Base-by-base conservation (phyloP, 1,140 invertebrate genomes). In the Melipona quadrifasciata region DNA sequence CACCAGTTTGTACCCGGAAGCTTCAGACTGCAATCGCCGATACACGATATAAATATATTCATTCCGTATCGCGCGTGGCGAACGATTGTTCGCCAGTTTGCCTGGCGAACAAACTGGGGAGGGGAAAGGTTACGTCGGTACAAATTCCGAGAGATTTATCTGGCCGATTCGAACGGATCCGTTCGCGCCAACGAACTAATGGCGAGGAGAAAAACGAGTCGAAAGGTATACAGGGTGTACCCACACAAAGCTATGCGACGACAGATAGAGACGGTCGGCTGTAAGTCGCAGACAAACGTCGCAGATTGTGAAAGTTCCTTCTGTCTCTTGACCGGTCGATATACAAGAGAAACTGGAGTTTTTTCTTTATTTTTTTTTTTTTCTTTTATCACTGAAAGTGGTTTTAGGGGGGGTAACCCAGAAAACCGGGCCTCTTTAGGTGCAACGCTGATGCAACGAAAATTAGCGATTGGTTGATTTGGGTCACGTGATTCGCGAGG, bases 231-330 rank as follows among this genome's bases (percentile, higher is more conserved):
- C 17, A 65, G 11, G n/a, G 27, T n/a, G 11, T 3, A 10, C n/a
- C n/a, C 55, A 2, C 34, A 11, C 53, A 65, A 67, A 51, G 47
- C 27, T 31, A 31, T 31, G 31, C 31, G 31, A n/a, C 31, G 61
- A 78, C 53, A 19, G 14, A 78, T 67, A 47, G 8, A 47, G 8
- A 12, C n/a, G 76, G 65, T 78, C 12, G 58, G 19, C 27, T 47
- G 17, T 53, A 24, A 78, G 76, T 51, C n/a, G 61, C 47, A 31
- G 61, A 53, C 65, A 78, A 78, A 53, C 5, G 61, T 51, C 76
- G 58, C 39, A 21, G 58, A 71, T 80, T 55, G 67, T 70, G 55
- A 80, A 79, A 79, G 77, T 79, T 53, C 17, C 31, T 51, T 24
- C 55, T 61, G 53, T 78, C n/a, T 76, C 27, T 17, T 27, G 27